These are phyloP conservation scores for Tiliacea citrago DNA, from an alignment of 2,888 invertebrate genomes.

Conservation along the genomic window DNA sequence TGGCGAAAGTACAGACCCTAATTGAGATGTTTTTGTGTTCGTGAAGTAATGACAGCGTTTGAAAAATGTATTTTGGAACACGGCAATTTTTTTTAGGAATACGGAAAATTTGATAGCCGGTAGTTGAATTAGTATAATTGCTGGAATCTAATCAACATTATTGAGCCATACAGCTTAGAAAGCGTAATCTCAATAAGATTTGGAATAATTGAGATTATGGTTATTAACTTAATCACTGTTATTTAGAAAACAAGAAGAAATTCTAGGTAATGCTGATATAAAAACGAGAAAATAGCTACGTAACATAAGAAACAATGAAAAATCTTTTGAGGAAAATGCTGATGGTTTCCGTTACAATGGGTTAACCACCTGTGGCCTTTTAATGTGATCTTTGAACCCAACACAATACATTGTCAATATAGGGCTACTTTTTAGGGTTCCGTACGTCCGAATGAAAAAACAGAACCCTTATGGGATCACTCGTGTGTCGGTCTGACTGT, in stretches of 20 bases:
- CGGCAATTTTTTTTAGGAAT: background rate
- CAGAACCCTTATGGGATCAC: too few relatives aligned
- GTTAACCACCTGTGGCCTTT: conserved; percentile 29
- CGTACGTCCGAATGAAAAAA: too few relatives aligned
- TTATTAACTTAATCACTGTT: conserved; percentile 9
- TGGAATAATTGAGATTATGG: conserved; percentile 11
- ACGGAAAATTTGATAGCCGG: background rate
- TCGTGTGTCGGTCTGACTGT: too few relatives aligned
- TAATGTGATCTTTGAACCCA: conserved; percentile 38
- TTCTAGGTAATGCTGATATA: background rate
- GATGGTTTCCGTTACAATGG: conserved; percentile 1
- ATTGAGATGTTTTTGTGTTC: conserved; percentile 49
- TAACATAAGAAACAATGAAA: conserved; percentile 19
- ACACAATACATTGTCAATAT: conserved; percentile 21
- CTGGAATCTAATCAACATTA: conserved; percentile 14
- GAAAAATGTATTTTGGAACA: conserved; percentile 35
- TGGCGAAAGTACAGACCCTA: conserved; percentile 63
- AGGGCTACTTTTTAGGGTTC: too few relatives aligned
- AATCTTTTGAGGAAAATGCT: conserved; percentile 33
- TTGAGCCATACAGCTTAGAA: conserved; percentile 15
- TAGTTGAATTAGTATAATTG: background rate
- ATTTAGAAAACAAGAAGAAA: background rate
- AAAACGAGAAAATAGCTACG: conserved; percentile 1
- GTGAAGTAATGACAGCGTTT: conserved; percentile 16
- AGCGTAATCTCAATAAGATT: conserved; percentile 20